These are phyloP conservation scores for Caenorhabditis becei DNA, from an alignment of 2,888 invertebrate genomes.

Conservation along the genomic window DNA sequence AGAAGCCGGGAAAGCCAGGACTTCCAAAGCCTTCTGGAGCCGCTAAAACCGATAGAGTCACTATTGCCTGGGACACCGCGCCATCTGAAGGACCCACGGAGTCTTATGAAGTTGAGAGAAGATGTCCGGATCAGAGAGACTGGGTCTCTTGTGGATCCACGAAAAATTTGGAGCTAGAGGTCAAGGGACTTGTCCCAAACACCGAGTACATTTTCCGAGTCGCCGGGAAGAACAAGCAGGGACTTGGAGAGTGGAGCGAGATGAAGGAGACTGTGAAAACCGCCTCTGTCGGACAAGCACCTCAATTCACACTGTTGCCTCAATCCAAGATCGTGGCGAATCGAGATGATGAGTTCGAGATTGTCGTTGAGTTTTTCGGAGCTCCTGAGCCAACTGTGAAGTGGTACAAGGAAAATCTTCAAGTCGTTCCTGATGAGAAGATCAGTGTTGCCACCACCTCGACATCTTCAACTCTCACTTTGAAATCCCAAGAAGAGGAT, in stretches of 20 bases:
- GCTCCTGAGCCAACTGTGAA: slow-evolving; percentile 57
- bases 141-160: slow-evolving; percentile 66
- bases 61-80: slow-evolving; percentile 62
- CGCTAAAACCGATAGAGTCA: slow-evolving; percentile 50
- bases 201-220: slow-evolving; percentile 75
- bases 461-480: slow-evolving; percentile 75
- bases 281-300: slow-evolving; percentile 54
- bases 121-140: slow-evolving; percentile 68
- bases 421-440: slow-evolving; percentile 47
- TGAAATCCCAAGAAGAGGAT: slow-evolving; percentile 80
- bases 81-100: slow-evolving; percentile 56
- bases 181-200: slow-evolving; percentile 67
- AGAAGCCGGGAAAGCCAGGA: slow-evolving; percentile 58
- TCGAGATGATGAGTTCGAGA: slow-evolving; percentile 66
- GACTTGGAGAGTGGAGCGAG: slow-evolving; percentile 49
- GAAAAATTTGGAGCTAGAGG: slow-evolving; percentile 51
- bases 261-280: slow-evolving; percentile 63
- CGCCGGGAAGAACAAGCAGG: slow-evolving; percentile 60
- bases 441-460: slow-evolving; percentile 46
- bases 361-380: slow-evolving; percentile 61
- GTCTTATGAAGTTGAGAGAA: slow-evolving; percentile 66
- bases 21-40: slow-evolving; percentile 49
- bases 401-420: slow-evolving; percentile 59
- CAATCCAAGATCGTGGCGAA: slow-evolving; percentile 51
- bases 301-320: slow-evolving; percentile 55